Evolutionary conservation across 2,888 invertebrate species (phyloP), one percentile per base, ranked within the genome.

Genomic region (Oligia strigilis): DNA sequence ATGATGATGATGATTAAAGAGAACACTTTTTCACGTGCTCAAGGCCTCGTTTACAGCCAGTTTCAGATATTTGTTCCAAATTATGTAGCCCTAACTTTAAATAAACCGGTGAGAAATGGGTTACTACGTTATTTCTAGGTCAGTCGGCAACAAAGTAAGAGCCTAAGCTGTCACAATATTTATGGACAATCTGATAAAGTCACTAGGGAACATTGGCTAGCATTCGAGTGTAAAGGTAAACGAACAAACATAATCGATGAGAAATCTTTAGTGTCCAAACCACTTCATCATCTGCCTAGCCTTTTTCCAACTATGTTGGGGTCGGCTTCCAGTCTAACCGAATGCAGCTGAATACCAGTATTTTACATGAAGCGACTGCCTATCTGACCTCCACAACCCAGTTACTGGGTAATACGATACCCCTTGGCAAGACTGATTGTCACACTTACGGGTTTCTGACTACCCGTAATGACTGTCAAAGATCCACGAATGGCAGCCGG

Each of bases 181-280:
- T 74, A 79, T 82, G 52, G 19, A 75, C 65, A 62, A 83, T 80
- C 71, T 80, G 84, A 83, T 83, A 73, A 71, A 58, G 14, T 62
- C 6, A 62, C n/a, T 58, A n/a, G 23, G 8, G 8, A 79, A 49
- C 14, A 72, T 19, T 23, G 58, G 19, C 6, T 64, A 40, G 14
- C 40, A 49, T 76, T 69, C 17, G 17, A 67, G 9, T 55, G 17
- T 23, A 29, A 40, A 13, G 11, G 6, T 49, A 29, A 55, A 40
- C 29, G 1, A 71, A 71, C 14, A 65, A 23, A 29, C 5, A 4
- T 19, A 58, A 82, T 62, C 49, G n/a, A 52, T 70, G 52, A 43
- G 65, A 60, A 60, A 66, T 58, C 23, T 40, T 9, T 9, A 8
- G 2, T 19, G 0, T 46, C 36, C 1, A 19, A 69, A 23, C 3